Percentiles rank a stretch among this genome's conserved stretches.
phyloP scores from a whole-genome alignment of 1,140 invertebrate genomes.

The Pseudomyrmex flavicornis region DNA sequence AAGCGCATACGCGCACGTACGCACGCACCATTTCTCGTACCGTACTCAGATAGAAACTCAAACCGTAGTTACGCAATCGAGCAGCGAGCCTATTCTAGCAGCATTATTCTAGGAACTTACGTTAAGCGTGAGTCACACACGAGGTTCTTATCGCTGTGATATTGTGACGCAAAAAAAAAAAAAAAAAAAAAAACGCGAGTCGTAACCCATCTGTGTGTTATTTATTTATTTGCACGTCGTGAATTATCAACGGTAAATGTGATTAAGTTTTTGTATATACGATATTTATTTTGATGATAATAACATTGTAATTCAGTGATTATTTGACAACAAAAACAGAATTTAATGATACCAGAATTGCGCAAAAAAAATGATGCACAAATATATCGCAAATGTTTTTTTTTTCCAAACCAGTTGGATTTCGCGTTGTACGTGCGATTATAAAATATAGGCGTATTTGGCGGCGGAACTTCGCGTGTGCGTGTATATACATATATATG shows the following conservation, averaged over 20 bases:
- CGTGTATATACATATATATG: slow-evolving; percentile 18
- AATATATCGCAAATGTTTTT: background rate
- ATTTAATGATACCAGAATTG: no score
- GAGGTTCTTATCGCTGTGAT: slow-evolving; percentile 41
- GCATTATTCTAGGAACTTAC: slow-evolving; percentile 23
- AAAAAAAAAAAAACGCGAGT: no score
- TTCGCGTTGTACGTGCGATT: background rate
- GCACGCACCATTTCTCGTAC: background rate
- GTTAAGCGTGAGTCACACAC: slow-evolving; percentile 47
- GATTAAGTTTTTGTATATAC: no score
- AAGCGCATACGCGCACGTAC: slow-evolving; percentile 3
- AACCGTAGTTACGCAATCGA: slow-evolving; percentile 25
- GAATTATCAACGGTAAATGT: no score
- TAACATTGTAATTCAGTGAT: no score
- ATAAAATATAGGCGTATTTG: background rate
- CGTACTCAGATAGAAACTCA: slow-evolving; percentile 11
- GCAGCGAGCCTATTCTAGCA: slow-evolving; percentile 24
- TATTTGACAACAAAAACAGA: no score
- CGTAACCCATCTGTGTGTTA: no score
- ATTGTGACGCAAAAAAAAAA: slow-evolving; percentile 3
- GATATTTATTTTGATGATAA: no score
- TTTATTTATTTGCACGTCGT: no score
- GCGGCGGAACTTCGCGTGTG: slow-evolving; percentile 38
- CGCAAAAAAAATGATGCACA: no score
- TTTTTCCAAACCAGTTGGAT: background rate